These are phyloP conservation scores for Chrysocyon brachyurus DNA, from an alignment of 2,797 vertebrate genomes.

Conservation along the genomic window DNA sequence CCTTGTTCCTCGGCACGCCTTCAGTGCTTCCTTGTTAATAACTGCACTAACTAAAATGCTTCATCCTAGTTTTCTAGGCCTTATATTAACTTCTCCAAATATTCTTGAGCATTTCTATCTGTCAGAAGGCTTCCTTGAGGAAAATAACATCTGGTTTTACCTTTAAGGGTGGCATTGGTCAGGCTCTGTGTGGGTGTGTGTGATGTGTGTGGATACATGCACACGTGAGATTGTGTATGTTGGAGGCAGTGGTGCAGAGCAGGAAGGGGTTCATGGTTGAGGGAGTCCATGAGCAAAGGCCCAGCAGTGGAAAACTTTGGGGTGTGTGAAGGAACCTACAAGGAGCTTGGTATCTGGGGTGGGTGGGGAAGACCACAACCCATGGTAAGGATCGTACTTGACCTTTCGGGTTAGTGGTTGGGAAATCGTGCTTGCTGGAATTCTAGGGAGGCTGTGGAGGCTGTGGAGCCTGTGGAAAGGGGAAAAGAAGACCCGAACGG, in stretches of 20 bases:
- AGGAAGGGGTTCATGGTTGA: neutral
- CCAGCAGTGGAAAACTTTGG: accelerated
- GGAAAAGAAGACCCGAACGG: neutral
- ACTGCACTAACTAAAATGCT: neutral
- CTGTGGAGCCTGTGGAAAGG: neutral
- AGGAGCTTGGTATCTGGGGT: neutral
- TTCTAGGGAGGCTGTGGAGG: neutral
- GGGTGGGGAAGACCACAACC: neutral
- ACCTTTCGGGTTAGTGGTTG: neutral
- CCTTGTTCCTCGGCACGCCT: neutral
- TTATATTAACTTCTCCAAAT: neutral
- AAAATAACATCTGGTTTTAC: neutral
- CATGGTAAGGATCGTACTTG: neutral
- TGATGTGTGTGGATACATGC: no score
- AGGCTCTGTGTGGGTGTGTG: neutral
- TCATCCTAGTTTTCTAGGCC: neutral
- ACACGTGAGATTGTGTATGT: neutral
- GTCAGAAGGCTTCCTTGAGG: neutral
- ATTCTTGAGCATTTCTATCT: neutral
- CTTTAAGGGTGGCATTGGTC: neutral
- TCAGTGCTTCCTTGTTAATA: neutral
- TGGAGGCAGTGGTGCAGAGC: neutral
- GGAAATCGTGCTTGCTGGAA: neutral
- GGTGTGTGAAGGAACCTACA: neutral
- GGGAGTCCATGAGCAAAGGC: neutral